These are phyloP conservation scores for Agonum fuliginosum DNA, from an alignment of 2,888 invertebrate species.

Conservation along the genomic window DNA sequence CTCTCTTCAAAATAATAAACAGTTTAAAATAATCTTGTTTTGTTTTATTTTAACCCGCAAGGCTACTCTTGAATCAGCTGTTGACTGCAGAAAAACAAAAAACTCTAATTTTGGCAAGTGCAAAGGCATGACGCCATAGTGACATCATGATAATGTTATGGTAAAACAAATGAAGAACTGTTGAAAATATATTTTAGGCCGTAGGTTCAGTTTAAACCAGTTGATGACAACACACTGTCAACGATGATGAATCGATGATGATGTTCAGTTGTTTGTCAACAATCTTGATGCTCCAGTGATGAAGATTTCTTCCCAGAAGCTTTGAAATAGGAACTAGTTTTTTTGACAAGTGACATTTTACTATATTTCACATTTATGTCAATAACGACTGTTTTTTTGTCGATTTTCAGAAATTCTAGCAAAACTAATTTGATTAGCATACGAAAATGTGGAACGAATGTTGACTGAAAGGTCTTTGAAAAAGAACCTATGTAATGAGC, in stretches of 20 bases:
- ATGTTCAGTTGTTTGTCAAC: slow-evolving; percentile 33
- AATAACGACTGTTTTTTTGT: no score
- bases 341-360: no score
- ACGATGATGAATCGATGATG: slow-evolving; percentile 34
- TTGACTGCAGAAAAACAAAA: background rate
- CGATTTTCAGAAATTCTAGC: no score
- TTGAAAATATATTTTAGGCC: slow-evolving; percentile 27
- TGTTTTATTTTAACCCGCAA: background rate
- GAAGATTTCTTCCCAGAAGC: no score
- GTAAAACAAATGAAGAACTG: slow-evolving; percentile 3
- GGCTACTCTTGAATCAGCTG: slow-evolving; percentile 12
- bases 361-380: no score
- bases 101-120: slow-evolving; percentile 24
- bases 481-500: no score
- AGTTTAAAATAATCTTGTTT: background rate
- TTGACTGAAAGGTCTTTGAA: no score
- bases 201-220: slow-evolving; percentile 32
- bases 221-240: slow-evolving; percentile 42
- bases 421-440: no score
- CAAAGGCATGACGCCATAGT: slow-evolving; percentile 7
- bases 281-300: no score
- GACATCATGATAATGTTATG: slow-evolving; percentile 10
- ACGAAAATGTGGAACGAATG: no score
- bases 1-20: background rate
- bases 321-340: no score